Evolutionary conservation across 2,888 invertebrate genomes (phyloP), one percentile per base, ranked within the genome.

Genomic region (Sacculina carcini): DNA sequence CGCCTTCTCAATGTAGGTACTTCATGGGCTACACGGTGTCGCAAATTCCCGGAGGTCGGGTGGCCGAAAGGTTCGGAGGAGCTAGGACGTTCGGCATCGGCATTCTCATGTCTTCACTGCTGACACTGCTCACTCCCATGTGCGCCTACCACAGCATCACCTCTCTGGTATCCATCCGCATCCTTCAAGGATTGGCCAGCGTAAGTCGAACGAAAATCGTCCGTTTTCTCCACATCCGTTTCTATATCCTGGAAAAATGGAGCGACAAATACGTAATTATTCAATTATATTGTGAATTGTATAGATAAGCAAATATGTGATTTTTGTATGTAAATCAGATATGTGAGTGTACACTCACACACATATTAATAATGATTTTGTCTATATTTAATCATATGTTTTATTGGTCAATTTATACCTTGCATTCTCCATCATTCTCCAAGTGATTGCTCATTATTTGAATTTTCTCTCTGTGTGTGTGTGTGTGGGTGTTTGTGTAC

Each of bases 11-110:
- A n/a, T n/a, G 36, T 34, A n/a, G 14, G n/a, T 86, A 85, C 61
- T 86, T 85, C 63, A 80, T 79, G 55, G 69, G 69, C 50, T 69
- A 64, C 46, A 61, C 67, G 16, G 56, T 66, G 21, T 63, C 65
- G 2, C 60, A 67, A 48, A 64, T 66, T 0, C 54, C 67, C 47
- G 67, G 66, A 16, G 69, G 69, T 12, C 62, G 63, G 52, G 54
- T 68, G 46, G 62, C 64, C 0, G 68, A 67, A 56, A 59, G 62
- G 34, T 66, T 64, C 55, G 67, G 68, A 34, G 67, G 67, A 34
- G 69, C 44, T 7, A 26, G 44, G 10, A 44, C 44, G 5, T 44
- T 44, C 44, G 44, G 44, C 44, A 28, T 26, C 28, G 44, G 44
- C 44, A 44, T 44, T 28, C 6, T 44, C 9, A 26, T 44, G 16